Evolutionary conservation across 2,113 vertebrate species (phyloP), one percentile per base, ranked within the genome.

Genomic region (Elgaria multicarinata): DNA sequence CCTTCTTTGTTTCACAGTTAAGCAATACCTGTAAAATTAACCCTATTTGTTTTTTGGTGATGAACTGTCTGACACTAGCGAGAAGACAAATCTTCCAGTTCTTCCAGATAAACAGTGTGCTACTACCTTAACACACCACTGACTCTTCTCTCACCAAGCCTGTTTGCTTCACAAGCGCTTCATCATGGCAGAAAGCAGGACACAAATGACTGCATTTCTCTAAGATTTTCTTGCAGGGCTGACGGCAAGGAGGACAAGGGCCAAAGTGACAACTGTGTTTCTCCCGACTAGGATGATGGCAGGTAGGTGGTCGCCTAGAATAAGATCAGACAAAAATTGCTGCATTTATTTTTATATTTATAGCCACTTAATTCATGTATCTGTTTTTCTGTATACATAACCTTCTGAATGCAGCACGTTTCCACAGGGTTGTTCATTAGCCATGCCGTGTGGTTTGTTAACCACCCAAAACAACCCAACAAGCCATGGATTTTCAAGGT

Each of bases 211-310:
- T 95, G 62, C 98, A 98, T 0, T 39, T 89, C 76, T 91, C 93
- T 90, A 98, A 94, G 0, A 87, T 72, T 82, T 96, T 97, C 90
- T 96, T 95, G 93, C 98, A 98, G 87, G 96, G 67, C 75, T 98
- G 98, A 82, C 87, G 97, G 92, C 98, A 98, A 0, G 97, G 96
- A 86, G 98, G 98, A 93, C 98, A 98, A 3, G 93, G 76, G 58
- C 98, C 98, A 75, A 97, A 97, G 92, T 98, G 98, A 95, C 98
- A 98, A 0, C 96, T 96, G 96, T 98, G 98, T 80, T 95, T 97
- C 95, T 98, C 97, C 92, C 95, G 98, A 86, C 92, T 96, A 79
- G 96, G 14, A 92, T 98, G 98, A 93, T 98, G 98, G 90, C 98
- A 98, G 18, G 97, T 97, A 42, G 98, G 92, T 24, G 96, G 97